These are phyloP conservation scores for Rhinopomastus cyanomelas DNA, from an alignment of 2,113 vertebrate genomes.

Conservation along the genomic window DNA sequence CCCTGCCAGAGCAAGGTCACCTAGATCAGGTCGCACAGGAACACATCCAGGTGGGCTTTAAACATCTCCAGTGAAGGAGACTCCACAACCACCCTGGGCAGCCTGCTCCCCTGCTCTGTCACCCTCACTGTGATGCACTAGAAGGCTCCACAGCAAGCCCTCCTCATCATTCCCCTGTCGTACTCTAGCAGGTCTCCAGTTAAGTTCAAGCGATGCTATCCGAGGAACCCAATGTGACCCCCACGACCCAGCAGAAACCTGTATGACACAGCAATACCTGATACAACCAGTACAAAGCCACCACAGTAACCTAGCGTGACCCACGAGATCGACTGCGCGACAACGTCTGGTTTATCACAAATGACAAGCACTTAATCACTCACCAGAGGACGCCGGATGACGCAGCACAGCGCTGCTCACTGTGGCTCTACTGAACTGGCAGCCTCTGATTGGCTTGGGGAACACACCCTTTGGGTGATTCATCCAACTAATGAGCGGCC, in stretches of 20 bases:
- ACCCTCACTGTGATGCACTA: background rate
- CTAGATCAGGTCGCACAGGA: too few relatives aligned
- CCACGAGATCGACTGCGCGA: background rate
- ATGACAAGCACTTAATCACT: slow-evolving; percentile 48
- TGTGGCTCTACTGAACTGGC: slow-evolving; percentile 44
- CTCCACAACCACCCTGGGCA: too few relatives aligned
- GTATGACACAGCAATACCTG: slow-evolving; percentile 11
- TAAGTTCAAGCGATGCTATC: background rate
- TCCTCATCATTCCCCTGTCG: background rate
- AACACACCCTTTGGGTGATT: slow-evolving; percentile 54
- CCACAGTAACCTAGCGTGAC: background rate
- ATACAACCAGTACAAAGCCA: background rate
- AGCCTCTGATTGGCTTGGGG: slow-evolving; percentile 22
- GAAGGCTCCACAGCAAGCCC: background rate
- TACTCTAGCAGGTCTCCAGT: background rate
- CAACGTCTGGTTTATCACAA: slow-evolving; percentile 15
- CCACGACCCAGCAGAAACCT: background rate
- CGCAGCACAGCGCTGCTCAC: slow-evolving; percentile 42
- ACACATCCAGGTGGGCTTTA: too few relatives aligned
- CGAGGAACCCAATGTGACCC: background rate
- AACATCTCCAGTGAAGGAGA: too few relatives aligned
- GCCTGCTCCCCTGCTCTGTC: too few relatives aligned
- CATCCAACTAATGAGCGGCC: slow-evolving; percentile 54
- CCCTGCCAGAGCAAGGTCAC: too few relatives aligned
- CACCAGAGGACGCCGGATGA: slow-evolving; percentile 10